phyloP scores from a whole-genome alignment of 2,888 invertebrate species.

The Ochropleura plecta region DNA sequence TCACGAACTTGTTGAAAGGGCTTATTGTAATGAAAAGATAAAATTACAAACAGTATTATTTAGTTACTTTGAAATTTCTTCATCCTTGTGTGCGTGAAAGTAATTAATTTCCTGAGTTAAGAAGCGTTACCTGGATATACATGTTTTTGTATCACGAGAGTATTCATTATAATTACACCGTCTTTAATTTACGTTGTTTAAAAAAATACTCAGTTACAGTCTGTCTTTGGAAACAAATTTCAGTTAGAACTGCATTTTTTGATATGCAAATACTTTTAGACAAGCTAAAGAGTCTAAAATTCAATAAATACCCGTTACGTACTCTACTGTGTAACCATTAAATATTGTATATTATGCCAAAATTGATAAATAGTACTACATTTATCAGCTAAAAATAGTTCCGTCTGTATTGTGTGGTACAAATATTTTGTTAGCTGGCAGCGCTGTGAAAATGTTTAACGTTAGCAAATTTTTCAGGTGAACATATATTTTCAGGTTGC shows the following conservation, averaged over 20 bases:
- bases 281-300: background rate
- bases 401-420: slow-evolving; percentile 44
- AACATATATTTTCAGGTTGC: slow-evolving; percentile 45
- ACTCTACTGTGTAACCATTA: slow-evolving; percentile 19
- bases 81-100: slow-evolving; percentile 34
- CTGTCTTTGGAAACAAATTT: slow-evolving; percentile 1
- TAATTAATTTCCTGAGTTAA: slow-evolving; percentile 53
- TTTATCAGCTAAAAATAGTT: slow-evolving; percentile 59
- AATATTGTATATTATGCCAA: slow-evolving; percentile 42
- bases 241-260: background rate
- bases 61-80: slow-evolving; percentile 48
- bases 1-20: slow-evolving; percentile 54
- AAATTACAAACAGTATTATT: slow-evolving; percentile 48
- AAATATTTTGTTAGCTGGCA: slow-evolving; percentile 52
- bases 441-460: slow-evolving; percentile 43
- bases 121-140: background rate
- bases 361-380: slow-evolving; percentile 58
- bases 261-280: background rate
- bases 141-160: slow-evolving; percentile 4
- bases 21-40: slow-evolving; percentile 60
- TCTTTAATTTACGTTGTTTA: background rate
- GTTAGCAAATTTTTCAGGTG: slow-evolving; percentile 41
- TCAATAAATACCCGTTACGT: background rate
- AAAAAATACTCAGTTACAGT: background rate
- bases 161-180: slow-evolving; percentile 18